Conservation (phyloP, 2,888 invertebrate species). For the Drosophila demipolita region DNA sequence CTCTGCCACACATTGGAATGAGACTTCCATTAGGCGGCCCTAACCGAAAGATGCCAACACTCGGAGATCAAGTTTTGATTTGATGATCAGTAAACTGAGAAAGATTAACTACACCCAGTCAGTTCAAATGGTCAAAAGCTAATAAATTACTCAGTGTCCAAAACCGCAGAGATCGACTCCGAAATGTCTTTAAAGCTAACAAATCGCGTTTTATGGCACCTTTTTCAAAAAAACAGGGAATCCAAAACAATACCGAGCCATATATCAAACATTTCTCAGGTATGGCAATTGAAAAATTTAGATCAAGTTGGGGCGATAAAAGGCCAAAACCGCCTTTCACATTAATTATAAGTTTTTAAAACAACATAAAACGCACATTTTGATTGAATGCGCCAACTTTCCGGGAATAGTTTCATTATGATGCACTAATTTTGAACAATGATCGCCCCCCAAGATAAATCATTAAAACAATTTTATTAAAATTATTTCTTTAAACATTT, state of each 20-base stretch:
- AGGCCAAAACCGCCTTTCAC: conserved; percentile 62
- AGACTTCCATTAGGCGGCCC: conserved; percentile 25
- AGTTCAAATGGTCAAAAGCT: conserved; percentile 68
- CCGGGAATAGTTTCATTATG: conserved; percentile 76
- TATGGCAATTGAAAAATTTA: conserved; percentile 68
- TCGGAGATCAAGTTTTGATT: conserved; percentile 49
- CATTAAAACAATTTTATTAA: conserved; percentile 73
- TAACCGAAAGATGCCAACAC: conserved; percentile 64
- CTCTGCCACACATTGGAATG: conserved; percentile 50
- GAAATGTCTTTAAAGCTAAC: conserved; percentile 40
- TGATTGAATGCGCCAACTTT: conserved; percentile 69
- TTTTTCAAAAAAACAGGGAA: conserved; percentile 21
- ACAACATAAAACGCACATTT: conserved; percentile 68
- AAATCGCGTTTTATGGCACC: conserved; percentile 66
- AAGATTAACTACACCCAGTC: conserved; percentile 59
- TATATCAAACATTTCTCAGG: conserved; percentile 39
- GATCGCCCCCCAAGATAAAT: conserved; percentile 53
- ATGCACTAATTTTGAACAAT: conserved; percentile 54
- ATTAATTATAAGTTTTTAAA: conserved; percentile 79
- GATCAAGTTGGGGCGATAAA: conserved; percentile 74
- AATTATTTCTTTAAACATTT: conserved; percentile 41
- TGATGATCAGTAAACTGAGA: conserved; percentile 74
- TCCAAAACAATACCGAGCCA: conserved; percentile 18
- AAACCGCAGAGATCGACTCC: conserved; percentile 16
- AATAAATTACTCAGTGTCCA: conserved; percentile 61